Base-by-base conservation (phyloP, 2,888 invertebrate genomes). In the Netelia fuscicornis region DNA sequence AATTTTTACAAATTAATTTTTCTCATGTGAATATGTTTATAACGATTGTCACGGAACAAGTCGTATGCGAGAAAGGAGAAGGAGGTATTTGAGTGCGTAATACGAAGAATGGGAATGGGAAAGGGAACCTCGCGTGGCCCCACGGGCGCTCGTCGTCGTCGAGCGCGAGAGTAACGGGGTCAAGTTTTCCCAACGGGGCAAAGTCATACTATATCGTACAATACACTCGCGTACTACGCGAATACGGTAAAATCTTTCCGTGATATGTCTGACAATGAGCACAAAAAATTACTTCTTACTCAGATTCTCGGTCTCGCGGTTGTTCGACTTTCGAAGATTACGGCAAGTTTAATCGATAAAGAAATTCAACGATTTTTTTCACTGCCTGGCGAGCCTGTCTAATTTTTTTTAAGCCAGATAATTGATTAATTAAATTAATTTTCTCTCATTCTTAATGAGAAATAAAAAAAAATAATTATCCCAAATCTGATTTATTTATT, bases 161-260 rank as follows among this genome's bases (percentile, higher is more conserved):
- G 75, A 70, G 64, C 65, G 13, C 81, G 74, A 76, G 77, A 85
- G 80, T 87, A 90, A 89, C 86, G 87, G 72, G 90, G 90, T 90
- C 90, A 90, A 90, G 89, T 89, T 90, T 90, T 84, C 74, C 77
- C 84, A 37, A 52, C 70, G 71, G 48, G 64, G 58, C 56, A 74
- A 79, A 44, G 30, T 11, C 10, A 10, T 11, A 17, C 2, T 58
- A 75, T 72, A 56, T 42, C 65, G 11, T 42, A 68, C n/a, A 25
- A 25, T 52, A 75, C 54, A 30, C 17, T 25, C 56, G 62, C 30
- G 67, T 67, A 72, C 68, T 25, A 60, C 68, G 3, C 25, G 48
- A 42, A 54, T 77, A 77, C 78, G 78, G 78, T 78, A 78, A 68
- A 77, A 68, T 71, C 56, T 58, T 54, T 54, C n/a, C n/a, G 54